These are phyloP conservation scores for Sebastes itinus DNA, from an alignment of 2,797 vertebrate species.

Conservation along the genomic window DNA sequence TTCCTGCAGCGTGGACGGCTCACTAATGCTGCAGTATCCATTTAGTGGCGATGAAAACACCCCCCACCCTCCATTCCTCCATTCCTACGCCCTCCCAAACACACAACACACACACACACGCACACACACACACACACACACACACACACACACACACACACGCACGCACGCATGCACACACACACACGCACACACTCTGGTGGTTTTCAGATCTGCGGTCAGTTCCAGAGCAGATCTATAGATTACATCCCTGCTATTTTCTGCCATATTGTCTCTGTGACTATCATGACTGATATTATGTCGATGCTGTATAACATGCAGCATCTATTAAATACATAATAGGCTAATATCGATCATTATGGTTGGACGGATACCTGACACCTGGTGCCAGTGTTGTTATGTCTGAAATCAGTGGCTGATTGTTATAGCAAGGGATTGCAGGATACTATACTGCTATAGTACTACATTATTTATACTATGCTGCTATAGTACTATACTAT, in stretches of 20 bases:
- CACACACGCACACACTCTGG: background rate
- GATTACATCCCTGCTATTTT: background rate
- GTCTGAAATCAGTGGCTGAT: background rate
- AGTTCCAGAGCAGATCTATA: conserved; percentile 5
- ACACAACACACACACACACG: conserved; percentile 65
- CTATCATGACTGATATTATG: background rate
- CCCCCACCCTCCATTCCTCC: background rate
- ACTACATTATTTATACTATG: background rate
- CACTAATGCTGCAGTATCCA: conserved; percentile 40
- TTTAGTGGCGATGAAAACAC: conserved; percentile 48
- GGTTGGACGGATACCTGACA: background rate
- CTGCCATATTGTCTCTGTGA: background rate
- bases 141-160: conserved; percentile 51
- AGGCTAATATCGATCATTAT: background rate
- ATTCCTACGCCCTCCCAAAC: conserved; percentile 24
- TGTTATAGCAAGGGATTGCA: background rate
- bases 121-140: background rate
- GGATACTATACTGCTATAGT: too few relatives aligned
- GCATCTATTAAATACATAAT: background rate
- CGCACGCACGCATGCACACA: conserved; percentile 41
- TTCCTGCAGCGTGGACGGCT: conserved; percentile 30
- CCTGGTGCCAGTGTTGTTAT: background rate
- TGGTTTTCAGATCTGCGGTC: background rate
- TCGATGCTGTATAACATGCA: background rate
- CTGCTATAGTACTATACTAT: too few relatives aligned